Base-by-base conservation (phyloP, 2,113 vertebrate species). In the Raja brachyura region DNA sequence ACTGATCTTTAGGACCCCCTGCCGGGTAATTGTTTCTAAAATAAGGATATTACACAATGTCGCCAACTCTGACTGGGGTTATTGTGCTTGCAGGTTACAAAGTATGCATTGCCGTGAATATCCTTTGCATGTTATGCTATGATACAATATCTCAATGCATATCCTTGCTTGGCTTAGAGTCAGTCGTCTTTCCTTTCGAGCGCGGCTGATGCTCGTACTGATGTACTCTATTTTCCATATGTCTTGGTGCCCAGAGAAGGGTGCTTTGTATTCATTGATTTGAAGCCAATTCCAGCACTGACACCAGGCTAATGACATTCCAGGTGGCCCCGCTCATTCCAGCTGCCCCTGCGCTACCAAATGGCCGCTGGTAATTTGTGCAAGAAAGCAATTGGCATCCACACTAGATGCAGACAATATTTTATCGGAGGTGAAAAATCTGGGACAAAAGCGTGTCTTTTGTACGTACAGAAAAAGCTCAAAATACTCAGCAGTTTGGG, bases 81-180 rank as follows among this genome's bases (percentile, higher is more conserved):
- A 92, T 48, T 48, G 16, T 70, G 88, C 33, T 92, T 70, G 66
- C 68, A 92, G 48, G 31, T 10, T 48, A 73, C 3, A 73, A 48
- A 70, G 88, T 56, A 22, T 61, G 25, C 63, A 28, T n/a, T 63
- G 86, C 63, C 48, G 33, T 11, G 73, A 48, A 92, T 48, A 25
- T 63, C 59, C 83, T 86, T n/a, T 86, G 83, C 56, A n/a, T 61
- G 18, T 92, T 92, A 13, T 61, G 61, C 10, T 70, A 25, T 73
- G 66, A 70, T 92, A 92, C 31, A 73, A 92, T 48, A 73, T 33
- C 31, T 90, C 61, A 86, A 85, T 59, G 28, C 81, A 77, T 31
- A 61, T 66, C 48, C 85, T 59, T 68, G 31, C 2, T 0, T 39
- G 13, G 16, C 16, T 68, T 11, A 68, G 14, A 66, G 28, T 33